Evolutionary conservation across 2,888 invertebrate genomes (phyloP).

Genomic region (Chydorus sphaericus): DNA sequence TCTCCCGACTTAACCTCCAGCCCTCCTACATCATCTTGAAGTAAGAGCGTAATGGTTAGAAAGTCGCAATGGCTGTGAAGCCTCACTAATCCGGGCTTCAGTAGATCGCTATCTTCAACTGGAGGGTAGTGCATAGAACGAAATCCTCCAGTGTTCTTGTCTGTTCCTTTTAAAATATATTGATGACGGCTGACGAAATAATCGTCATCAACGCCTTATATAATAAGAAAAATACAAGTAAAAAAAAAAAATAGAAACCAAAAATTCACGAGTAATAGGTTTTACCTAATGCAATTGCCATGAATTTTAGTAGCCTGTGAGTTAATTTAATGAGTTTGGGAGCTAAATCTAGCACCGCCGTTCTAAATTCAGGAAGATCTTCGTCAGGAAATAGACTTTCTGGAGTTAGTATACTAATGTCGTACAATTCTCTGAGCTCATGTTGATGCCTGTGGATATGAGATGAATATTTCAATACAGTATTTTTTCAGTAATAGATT

Average conservation of each 20-base stretch:
- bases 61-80: constrained; percentile 59
- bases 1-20: constrained; percentile 41
- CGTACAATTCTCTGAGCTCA: constrained; percentile 18
- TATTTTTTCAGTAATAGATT: background rate
- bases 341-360: background rate
- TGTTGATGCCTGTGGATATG: no score
- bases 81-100: constrained; percentile 39
- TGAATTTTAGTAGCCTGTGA: constrained; percentile 8
- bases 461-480: no score
- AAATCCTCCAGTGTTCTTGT: constrained; percentile 38
- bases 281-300: constrained; percentile 15
- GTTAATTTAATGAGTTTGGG: background rate
- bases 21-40: constrained; percentile 58
- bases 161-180: constrained; percentile 45
- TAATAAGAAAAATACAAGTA: background rate
- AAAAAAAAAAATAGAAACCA: background rate
- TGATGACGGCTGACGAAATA: constrained; percentile 48
- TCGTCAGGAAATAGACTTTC: constrained; percentile 15
- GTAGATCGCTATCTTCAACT: constrained; percentile 23
- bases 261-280: background rate
- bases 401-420: constrained; percentile 7
- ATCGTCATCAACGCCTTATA: constrained; percentile 28
- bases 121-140: constrained; percentile 58
- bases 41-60: constrained; percentile 53
- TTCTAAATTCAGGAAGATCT: constrained; percentile 14